These are phyloP conservation scores for Agrenia bidenticulata DNA, from an alignment of 2,888 invertebrate genomes.

Conservation along the genomic window DNA sequence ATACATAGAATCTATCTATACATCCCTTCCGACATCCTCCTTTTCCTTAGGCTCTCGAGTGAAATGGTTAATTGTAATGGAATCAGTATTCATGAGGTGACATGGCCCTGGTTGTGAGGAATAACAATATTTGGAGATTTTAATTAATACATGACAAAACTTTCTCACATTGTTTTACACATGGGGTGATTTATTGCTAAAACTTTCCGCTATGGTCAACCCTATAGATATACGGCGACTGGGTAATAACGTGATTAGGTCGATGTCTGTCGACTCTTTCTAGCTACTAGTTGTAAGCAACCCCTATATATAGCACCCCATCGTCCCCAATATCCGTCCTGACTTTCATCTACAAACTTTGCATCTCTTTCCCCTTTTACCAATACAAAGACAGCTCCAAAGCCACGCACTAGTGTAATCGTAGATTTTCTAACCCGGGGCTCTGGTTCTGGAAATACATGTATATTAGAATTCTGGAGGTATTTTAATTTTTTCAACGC, in stretches of 20 bases:
- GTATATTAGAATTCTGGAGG: too few species aligned
- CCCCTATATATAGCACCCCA: background rate
- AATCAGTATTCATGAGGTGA: conserved; percentile 46
- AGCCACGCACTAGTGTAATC: too few species aligned
- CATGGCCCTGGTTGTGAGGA: conserved; percentile 39
- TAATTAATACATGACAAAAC: conserved; percentile 54
- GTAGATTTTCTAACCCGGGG: too few species aligned
- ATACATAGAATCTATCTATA: background rate
- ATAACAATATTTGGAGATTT: conserved; percentile 53
- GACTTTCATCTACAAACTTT: background rate
- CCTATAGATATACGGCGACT: background rate
- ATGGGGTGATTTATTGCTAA: conserved; percentile 52
- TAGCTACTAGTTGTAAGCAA: background rate
- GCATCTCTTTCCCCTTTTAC: too few species aligned
- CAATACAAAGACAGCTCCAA: too few species aligned
- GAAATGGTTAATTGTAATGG: conserved; percentile 23
- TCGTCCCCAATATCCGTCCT: background rate
- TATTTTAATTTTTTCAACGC: too few species aligned
- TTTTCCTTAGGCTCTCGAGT: background rate
- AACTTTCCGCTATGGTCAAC: conserved; percentile 39
- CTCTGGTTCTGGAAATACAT: too few species aligned
- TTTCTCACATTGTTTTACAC: conserved; percentile 52
- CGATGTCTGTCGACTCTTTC: conserved; percentile 8
- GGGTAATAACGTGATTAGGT: conserved; percentile 21
- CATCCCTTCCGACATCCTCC: background rate